A percentile compares a stretch with the other conserved stretches of the same genome.
Evolutionary conservation across 2,888 invertebrate species (phyloP).

Genomic region (Peribatodes rhomboidaria): DNA sequence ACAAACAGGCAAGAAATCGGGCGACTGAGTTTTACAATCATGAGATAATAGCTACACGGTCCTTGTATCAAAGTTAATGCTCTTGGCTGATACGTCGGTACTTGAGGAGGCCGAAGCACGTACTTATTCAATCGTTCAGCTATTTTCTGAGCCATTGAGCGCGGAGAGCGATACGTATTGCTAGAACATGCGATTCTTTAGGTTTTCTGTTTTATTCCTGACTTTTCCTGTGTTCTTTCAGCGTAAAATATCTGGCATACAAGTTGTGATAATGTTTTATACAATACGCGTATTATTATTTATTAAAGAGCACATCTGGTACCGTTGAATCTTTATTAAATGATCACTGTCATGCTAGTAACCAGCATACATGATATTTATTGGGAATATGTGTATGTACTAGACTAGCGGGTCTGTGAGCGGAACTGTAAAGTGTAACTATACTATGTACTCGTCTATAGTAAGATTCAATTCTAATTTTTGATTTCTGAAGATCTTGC

Average conservation of each 20-base stretch:
- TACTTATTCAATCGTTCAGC: conserved; percentile 3
- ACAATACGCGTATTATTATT: neutral
- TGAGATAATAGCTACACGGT: too few relatives aligned
- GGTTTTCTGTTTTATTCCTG: neutral
- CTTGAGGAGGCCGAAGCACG: neutral
- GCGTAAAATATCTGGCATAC: neutral
- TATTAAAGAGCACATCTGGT: too few relatives aligned
- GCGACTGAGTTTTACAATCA: too few relatives aligned
- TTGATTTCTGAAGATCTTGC: too few relatives aligned
- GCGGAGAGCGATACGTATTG: neutral
- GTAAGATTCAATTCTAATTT: too few relatives aligned
- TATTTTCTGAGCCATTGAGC: conserved; percentile 3
- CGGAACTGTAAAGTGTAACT: neutral
- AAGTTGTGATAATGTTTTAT: neutral
- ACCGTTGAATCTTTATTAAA: too few relatives aligned
- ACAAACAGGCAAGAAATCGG: neutral
- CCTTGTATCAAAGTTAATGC: neutral
- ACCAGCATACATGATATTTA: too few relatives aligned
- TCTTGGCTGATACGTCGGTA: neutral
- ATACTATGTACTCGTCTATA: too few relatives aligned
- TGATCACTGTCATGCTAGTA: too few relatives aligned
- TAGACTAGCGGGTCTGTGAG: too few relatives aligned
- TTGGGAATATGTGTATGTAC: too few relatives aligned
- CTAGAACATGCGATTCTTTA: neutral
- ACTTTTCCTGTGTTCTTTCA: neutral